Conservation (phyloP, 2,113 vertebrate species). For the Megalops atlanticus region DNA sequence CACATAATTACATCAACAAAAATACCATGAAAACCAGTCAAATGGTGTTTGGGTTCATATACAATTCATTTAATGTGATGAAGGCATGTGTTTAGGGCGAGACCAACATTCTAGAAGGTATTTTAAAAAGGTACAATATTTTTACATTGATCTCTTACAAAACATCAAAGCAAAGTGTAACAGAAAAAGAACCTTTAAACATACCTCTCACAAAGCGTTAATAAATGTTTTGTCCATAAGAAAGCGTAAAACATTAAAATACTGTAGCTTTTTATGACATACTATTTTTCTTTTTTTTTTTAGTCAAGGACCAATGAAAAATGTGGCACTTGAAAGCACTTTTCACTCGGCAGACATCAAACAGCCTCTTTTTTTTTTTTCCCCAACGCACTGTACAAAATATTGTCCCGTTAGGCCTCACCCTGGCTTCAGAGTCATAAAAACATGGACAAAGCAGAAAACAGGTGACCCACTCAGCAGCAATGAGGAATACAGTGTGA, state of each 20-base stretch:
- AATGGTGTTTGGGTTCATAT: slow-evolving; percentile 24
- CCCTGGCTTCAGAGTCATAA: slow-evolving; percentile 30
- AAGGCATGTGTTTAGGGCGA: slow-evolving; percentile 40
- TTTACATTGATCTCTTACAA: slow-evolving; percentile 32
- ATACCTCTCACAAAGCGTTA: slow-evolving; percentile 25
- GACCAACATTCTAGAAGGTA: slow-evolving; percentile 44
- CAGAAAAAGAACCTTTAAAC: slow-evolving; percentile 32
- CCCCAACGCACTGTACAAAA: background rate
- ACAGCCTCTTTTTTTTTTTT: slow-evolving; percentile 24
- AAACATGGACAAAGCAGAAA: slow-evolving; percentile 32
- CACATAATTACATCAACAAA: too few species aligned
- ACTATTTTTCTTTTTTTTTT: slow-evolving; percentile 18
- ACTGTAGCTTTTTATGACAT: slow-evolving; percentile 39
- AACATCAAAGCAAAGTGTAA: slow-evolving; percentile 42
- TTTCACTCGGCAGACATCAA: slow-evolving; percentile 31
- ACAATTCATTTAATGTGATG: slow-evolving; percentile 43
- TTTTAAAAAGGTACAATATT: slow-evolving; percentile 44
- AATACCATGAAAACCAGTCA: slow-evolving; percentile 10
- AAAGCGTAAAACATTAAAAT: slow-evolving; percentile 50
- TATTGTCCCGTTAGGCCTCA: slow-evolving; percentile 9
- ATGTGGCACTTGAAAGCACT: slow-evolving; percentile 36
- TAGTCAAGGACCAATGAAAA: slow-evolving; percentile 39
- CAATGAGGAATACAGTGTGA: slow-evolving; percentile 31
- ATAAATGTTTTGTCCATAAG: slow-evolving; percentile 31
- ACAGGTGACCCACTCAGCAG: slow-evolving; percentile 6